Base-by-base conservation (phyloP, 2,888 invertebrate species). In the Hydriomena furcata region DNA sequence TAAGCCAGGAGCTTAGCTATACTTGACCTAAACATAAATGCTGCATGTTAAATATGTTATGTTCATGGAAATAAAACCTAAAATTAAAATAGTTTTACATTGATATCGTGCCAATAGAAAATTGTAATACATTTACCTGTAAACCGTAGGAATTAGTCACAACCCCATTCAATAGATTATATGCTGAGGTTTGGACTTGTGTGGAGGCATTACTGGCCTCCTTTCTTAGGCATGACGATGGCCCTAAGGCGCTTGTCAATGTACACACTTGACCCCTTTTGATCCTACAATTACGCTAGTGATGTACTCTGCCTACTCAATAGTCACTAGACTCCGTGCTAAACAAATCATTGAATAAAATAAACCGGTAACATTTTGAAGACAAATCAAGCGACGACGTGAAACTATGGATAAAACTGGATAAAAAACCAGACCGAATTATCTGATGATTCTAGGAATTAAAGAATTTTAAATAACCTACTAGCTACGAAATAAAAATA, bases 241-340 rank as follows among this genome's bases (percentile, higher is more conserved):
- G 82, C 79, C 85, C 86, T 85, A 82, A 83, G 81, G 84, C 87
- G 82, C 81, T 84, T 83, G 83, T 84, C 87, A 88, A 85, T 84
- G 82, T 83, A 85, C 80, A 87, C 89, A 90, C 82, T 90, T 90
- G 87, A 90, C 89, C 90, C 89, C 90, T 84, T 88, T 90, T 90
- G 90, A 90, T 89, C 90, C 73, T 73, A 84, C 90, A 88, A 90
- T 90, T 89, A 88, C 83, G 82, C 83, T 80, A 77, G 77, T 79
- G 76, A 84, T 83, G 55, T 52, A 83, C 82, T 76, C 73, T 63
- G 70, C 65, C 73, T 62, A 68, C 62, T 68, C 66, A 61, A 62
- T 66, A 63, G 40, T 44, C 50, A 49, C 42, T 43, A 48, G 31
- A 41, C 41, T 17, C 11, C 13, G 41, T 24, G 41, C 31, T 24